Conservation (phyloP, 2,797 vertebrate species). For the Gobio occitaniae region DNA sequence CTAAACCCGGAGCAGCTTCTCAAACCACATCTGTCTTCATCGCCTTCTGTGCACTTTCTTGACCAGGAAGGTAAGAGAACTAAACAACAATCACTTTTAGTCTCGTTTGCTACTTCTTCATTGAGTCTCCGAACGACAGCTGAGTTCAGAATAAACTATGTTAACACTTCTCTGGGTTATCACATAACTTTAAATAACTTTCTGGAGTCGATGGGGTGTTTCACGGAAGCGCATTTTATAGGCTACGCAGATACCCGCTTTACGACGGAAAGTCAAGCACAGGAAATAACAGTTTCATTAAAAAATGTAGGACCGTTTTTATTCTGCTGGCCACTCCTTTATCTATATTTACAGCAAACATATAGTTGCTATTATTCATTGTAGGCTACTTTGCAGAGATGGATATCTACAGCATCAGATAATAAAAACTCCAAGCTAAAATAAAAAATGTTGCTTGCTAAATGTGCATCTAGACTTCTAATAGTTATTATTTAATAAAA, state of each 20-base stretch:
- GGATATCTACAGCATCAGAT: not conserved
- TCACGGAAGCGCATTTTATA: not conserved
- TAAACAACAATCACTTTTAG: not conserved
- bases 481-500: not conserved
- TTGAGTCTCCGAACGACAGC: not conserved
- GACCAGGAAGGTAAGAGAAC: constrained; percentile 22
- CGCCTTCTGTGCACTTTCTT: not conserved
- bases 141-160: not conserved
- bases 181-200: not conserved
- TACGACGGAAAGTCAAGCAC: not conserved
- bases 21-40: not conserved
- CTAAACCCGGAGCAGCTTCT: constrained; percentile 37
- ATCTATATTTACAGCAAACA: not conserved
- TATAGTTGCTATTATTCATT: not conserved
- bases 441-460: not conserved
- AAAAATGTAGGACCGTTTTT: not conserved
- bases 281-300: constrained; percentile 13
- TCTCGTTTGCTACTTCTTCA: not conserved
- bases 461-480: not conserved
- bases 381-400: not conserved
- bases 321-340: not conserved
- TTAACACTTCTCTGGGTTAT: not conserved
- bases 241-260: not conserved
- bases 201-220: not conserved
- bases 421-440: not conserved